These are phyloP conservation scores for Pteruthius melanotis DNA, from an alignment of 2,113 vertebrate genomes.

Conservation along the genomic window DNA sequence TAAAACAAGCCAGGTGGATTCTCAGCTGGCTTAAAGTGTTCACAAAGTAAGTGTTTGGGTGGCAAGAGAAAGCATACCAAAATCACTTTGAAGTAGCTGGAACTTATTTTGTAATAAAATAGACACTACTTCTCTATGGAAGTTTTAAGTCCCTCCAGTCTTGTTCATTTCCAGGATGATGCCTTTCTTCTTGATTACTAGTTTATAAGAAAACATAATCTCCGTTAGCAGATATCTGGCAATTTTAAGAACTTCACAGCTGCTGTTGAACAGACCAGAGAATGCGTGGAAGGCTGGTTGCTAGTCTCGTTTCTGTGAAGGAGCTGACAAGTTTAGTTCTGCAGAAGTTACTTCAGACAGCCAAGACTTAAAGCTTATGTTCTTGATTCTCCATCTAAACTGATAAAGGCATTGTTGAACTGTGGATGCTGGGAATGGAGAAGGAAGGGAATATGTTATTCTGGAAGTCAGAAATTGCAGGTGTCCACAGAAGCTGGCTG, in stretches of 20 bases:
- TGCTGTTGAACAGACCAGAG: not conserved
- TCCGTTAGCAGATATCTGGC: not conserved
- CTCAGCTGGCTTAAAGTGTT: not conserved
- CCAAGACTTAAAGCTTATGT: not conserved
- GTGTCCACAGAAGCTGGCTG: not conserved
- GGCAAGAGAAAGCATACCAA: not conserved
- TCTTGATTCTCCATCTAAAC: not conserved
- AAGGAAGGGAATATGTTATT: not conserved
- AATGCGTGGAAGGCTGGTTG: not conserved
- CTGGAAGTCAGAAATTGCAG: not conserved
- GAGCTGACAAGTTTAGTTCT: not conserved
- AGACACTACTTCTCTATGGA: not conserved
- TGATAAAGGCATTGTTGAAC: not conserved
- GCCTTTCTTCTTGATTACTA: not conserved
- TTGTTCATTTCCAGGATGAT: not conserved
- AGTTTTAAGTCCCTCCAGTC: not conserved
- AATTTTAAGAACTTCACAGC: not conserved
- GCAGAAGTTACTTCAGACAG: not conserved
- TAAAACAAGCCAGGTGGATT: not conserved
- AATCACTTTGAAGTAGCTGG: not conserved
- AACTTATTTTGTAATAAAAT: not conserved
- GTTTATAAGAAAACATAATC: not conserved
- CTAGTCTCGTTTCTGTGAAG: not conserved
- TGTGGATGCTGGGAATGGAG: not conserved
- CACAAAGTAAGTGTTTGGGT: not conserved